Evolutionary conservation across 1,140 invertebrate genomes (phyloP).

Genomic region (Trichogramma pretiosum): DNA sequence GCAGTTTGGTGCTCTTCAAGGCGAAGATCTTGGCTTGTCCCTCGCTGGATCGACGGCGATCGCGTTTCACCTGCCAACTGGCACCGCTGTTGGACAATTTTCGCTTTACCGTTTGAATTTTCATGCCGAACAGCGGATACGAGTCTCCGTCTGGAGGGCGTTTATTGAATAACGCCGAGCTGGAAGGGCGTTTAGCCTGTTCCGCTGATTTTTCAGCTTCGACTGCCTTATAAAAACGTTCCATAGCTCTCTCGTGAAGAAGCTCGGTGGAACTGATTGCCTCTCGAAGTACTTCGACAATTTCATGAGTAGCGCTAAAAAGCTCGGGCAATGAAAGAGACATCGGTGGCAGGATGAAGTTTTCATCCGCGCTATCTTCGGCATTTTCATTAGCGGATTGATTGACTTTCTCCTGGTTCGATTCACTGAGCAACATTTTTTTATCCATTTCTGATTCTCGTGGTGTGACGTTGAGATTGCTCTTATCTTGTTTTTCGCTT

Average conservation of each 20-base stretch:
- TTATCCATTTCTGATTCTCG: too few species aligned
- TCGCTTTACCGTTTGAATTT: constrained; percentile 23
- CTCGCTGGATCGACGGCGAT: constrained; percentile 35
- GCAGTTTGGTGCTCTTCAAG: not conserved
- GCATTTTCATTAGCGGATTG: not conserved
- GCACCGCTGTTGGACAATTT: constrained; percentile 28
- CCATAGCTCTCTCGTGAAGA: constrained; percentile 69
- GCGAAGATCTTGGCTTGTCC: constrained; percentile 23
- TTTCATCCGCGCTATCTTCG: constrained; percentile 32
- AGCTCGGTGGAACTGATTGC: constrained; percentile 74
- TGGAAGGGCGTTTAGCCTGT: constrained; percentile 29
- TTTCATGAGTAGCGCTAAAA: constrained; percentile 43
- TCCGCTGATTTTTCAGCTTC: constrained; percentile 57
- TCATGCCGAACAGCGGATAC: constrained; percentile 19
- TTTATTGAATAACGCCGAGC: constrained; percentile 22
- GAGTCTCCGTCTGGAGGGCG: constrained; percentile 22
- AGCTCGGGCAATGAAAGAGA: constrained; percentile 72
- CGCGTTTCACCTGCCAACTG: constrained; percentile 29
- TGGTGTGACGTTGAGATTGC: not conserved
- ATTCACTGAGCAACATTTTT: not conserved
- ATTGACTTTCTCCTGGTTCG: not conserved
- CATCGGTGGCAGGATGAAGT: constrained; percentile 61
- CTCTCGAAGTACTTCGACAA: constrained; percentile 48
- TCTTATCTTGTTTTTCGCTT: constrained; percentile 26
- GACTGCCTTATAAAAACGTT: constrained; percentile 65